Percentiles rank a stretch among this genome's conserved stretches.
These are phyloP conservation scores for Scolanthus callimorphus DNA, from an alignment of 92 coral and sea anemone species.

Conservation along the genomic window DNA sequence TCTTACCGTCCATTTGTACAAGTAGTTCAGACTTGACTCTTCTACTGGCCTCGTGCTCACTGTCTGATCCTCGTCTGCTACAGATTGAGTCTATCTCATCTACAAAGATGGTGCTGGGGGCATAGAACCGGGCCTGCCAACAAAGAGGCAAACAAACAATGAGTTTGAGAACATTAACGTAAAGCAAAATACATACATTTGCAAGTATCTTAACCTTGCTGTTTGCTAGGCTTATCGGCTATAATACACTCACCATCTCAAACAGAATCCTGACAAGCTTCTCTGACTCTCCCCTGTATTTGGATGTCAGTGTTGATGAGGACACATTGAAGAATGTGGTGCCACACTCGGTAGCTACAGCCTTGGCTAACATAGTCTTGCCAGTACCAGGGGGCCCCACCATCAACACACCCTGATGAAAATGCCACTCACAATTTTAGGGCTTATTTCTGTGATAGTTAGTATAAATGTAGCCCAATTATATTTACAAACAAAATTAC, in stretches of 20 bases:
- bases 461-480: too few relatives aligned
- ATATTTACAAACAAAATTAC: too few relatives aligned
- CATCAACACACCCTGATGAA: constrained; percentile 99
- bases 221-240: too few relatives aligned
- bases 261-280: constrained; percentile 89
- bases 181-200: too few relatives aligned
- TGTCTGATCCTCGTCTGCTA: constrained; percentile 95
- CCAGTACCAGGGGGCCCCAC: constrained; percentile 99
- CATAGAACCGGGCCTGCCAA: constrained; percentile 98
- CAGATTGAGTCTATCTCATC: constrained; percentile 99
- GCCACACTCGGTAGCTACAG: constrained; percentile 97
- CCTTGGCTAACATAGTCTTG: constrained; percentile 97
- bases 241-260: constrained; percentile 89
- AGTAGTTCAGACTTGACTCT: constrained; percentile 96
- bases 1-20: constrained; percentile 92
- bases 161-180: too few relatives aligned
- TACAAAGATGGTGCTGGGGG: constrained; percentile 94
- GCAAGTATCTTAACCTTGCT: too few relatives aligned
- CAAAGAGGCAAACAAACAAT: too few relatives aligned
- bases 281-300: constrained; percentile 97
- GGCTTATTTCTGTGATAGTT: too few relatives aligned
- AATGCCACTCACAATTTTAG: too few relatives aligned
- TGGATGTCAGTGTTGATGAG: constrained; percentile 92
- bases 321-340: constrained; percentile 98
- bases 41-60: constrained; percentile 98